phyloP scores from a whole-genome alignment of 2,888 invertebrate genomes.

The Dynastes hyllus region DNA sequence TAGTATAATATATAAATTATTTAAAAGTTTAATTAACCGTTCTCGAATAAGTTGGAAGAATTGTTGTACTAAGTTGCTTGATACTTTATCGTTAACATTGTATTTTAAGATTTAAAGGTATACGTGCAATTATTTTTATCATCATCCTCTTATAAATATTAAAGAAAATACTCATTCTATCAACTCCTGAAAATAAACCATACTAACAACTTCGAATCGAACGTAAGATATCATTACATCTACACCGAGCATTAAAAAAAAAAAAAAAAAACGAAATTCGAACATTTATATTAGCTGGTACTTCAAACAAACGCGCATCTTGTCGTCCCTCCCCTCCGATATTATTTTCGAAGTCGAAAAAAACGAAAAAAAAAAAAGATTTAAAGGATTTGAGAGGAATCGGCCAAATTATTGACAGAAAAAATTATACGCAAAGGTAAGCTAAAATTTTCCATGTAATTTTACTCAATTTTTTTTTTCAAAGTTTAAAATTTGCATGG shows the following conservation, averaged over 20 bases:
- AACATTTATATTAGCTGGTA: conserved; percentile 30
- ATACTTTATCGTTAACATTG: conserved; percentile 69
- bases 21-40: conserved; percentile 68
- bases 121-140: conserved; percentile 48
- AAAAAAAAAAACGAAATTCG: conserved; percentile 9
- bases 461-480: too few relatives aligned
- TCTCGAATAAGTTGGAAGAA: conserved; percentile 65
- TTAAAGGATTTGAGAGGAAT: conserved; percentile 9
- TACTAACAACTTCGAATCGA: conserved; percentile 28
- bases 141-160: conserved; percentile 17
- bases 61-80: conserved; percentile 70
- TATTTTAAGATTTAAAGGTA: conserved; percentile 62
- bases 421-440: conserved; percentile 28
- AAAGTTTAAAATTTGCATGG: too few relatives aligned
- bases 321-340: conserved; percentile 38
- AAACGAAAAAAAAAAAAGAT: conserved; percentile 8
- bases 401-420: background rate
- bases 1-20: conserved; percentile 70
- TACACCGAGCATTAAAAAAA: background rate
- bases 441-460: background rate
- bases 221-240: conserved; percentile 24
- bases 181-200: background rate
- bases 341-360: conserved; percentile 38
- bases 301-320: conserved; percentile 40
- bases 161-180: conserved; percentile 10